Evolutionary conservation across 1,140 invertebrate genomes (phyloP).

Genomic region (Galleria mellonella): DNA sequence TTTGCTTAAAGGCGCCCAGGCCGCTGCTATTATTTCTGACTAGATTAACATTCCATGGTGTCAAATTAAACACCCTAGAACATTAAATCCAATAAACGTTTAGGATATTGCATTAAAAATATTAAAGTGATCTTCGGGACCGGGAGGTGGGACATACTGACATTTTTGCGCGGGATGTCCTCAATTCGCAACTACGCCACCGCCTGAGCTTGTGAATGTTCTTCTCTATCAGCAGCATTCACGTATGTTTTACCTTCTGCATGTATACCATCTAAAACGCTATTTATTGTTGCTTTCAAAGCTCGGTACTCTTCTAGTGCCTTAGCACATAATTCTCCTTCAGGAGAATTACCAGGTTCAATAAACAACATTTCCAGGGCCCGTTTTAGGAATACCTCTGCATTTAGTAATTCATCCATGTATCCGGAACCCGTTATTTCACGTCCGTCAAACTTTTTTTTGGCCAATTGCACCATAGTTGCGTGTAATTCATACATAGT

Average conservation of each 20-base stretch:
- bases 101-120: too few relatives aligned
- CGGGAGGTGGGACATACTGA: too few relatives aligned
- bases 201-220: too few relatives aligned
- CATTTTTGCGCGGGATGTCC: too few relatives aligned
- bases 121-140: too few relatives aligned
- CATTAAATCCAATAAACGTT: too few relatives aligned
- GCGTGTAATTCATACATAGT: conserved; percentile 84
- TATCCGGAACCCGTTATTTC: conserved; percentile 72
- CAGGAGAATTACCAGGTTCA: conserved; percentile 82
- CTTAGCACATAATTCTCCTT: conserved; percentile 79
- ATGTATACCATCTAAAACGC: conserved; percentile 53
- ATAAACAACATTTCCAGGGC: conserved; percentile 80
- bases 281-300: conserved; percentile 75
- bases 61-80: too few relatives aligned
- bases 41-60: too few relatives aligned
- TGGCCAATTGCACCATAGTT: conserved; percentile 78
- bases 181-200: too few relatives aligned
- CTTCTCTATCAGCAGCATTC: conserved; percentile 5
- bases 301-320: conserved; percentile 80
- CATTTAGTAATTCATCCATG: conserved; percentile 71
- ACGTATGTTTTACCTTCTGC: conserved; percentile 45
- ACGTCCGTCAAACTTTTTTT: conserved; percentile 75
- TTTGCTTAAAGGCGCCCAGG: too few relatives aligned
- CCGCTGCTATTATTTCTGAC: too few relatives aligned
- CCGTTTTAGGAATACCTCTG: conserved; percentile 76